phyloP scores from a whole-genome alignment of 1,140 invertebrate species.

The Temnothorax curvispinosus region DNA sequence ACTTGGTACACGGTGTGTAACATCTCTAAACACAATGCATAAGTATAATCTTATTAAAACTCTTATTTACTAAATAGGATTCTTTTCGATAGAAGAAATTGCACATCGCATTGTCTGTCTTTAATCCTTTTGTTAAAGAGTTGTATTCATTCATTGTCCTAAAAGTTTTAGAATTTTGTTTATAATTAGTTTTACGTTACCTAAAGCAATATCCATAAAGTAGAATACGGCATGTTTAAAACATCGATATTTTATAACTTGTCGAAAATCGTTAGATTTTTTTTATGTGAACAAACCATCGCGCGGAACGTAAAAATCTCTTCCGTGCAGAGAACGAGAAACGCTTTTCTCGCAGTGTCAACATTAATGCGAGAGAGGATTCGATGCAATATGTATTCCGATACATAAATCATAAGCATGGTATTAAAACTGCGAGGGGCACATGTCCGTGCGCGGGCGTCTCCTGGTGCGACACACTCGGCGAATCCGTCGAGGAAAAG shows the following conservation, averaged over 20 bases:
- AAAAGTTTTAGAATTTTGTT: background rate
- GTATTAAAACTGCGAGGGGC: constrained; percentile 70
- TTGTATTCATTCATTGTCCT: background rate
- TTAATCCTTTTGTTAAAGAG: background rate
- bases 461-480: constrained; percentile 39
- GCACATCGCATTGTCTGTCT: background rate
- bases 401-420: constrained; percentile 75
- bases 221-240: background rate
- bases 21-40: background rate
- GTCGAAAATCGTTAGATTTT: constrained; percentile 20
- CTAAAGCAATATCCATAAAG: background rate
- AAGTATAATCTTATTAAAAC: background rate
- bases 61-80: background rate
- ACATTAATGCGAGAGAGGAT: constrained; percentile 60
- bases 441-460: constrained; percentile 11
- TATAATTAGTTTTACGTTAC: background rate
- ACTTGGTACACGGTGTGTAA: background rate
- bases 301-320: constrained; percentile 40
- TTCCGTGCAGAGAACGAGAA: constrained; percentile 30
- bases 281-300: background rate
- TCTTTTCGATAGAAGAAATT: background rate
- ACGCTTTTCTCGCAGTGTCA: constrained; percentile 42
- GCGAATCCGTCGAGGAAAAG: constrained; percentile 49
- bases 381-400: constrained; percentile 71
- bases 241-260: background rate